A percentile compares a stretch with the other conserved stretches of the same genome.
Conservation (phyloP, 2,113 vertebrate species). For the Ailurus styani region DNA sequence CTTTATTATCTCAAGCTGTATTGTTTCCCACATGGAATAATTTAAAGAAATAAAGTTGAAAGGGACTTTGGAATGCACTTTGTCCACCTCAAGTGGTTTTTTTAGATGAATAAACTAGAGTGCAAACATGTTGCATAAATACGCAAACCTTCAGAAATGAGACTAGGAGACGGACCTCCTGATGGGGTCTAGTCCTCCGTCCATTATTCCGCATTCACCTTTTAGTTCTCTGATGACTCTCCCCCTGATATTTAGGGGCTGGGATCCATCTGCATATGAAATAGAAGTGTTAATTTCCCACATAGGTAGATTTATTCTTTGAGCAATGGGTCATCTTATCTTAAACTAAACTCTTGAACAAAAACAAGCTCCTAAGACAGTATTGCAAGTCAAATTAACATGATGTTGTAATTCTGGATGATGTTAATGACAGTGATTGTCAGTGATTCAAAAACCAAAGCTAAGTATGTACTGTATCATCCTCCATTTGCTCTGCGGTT, state of each 20-base stretch:
- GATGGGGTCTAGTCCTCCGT: background rate
- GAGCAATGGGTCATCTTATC: constrained; percentile 29
- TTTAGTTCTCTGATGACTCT: background rate
- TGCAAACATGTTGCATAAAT: background rate
- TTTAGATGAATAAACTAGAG: background rate
- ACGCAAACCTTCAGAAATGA: background rate
- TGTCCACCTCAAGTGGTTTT: background rate
- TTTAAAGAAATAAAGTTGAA: constrained; percentile 26
- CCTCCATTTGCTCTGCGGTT: background rate
- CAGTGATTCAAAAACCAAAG: background rate
- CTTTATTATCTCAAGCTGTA: background rate
- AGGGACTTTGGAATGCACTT: background rate
- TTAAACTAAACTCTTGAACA: constrained; percentile 31
- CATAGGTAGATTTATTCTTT: constrained; percentile 24
- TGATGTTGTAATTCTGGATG: background rate
- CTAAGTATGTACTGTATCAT: background rate
- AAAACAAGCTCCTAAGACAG: constrained; percentile 10
- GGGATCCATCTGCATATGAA: background rate
- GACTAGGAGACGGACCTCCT: background rate
- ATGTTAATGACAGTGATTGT: background rate
- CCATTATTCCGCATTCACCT: background rate
- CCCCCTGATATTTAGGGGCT: background rate
- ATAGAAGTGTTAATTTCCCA: background rate
- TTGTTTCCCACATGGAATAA: background rate
- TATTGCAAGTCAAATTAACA: background rate